A percentile compares a stretch with the other conserved stretches of the same genome.
phyloP scores from a whole-genome alignment of 2,797 vertebrate species.

The Enteromius radiatus region DNA sequence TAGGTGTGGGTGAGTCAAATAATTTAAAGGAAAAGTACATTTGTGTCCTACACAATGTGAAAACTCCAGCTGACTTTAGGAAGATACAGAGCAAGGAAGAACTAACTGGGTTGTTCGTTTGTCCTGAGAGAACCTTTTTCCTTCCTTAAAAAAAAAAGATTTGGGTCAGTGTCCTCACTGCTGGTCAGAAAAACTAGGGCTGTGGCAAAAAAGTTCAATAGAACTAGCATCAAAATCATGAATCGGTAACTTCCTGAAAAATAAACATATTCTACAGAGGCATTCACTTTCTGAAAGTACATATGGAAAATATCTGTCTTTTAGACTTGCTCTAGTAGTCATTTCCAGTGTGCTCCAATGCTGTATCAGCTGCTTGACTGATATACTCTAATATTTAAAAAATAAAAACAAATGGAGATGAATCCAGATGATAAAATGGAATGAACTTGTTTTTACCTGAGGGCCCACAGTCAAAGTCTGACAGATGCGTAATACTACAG shows the following conservation, averaged over 20 bases:
- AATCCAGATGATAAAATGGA: conserved; percentile 23
- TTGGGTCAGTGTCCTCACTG: conserved; percentile 39
- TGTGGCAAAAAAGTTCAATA: neutral
- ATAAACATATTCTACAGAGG: neutral
- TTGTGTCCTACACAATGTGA: neutral
- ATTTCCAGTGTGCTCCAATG: neutral
- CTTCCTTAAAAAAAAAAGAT: conserved; percentile 35
- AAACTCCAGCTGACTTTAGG: neutral
- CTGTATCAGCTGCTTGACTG: conserved; percentile 22
- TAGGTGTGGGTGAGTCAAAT: neutral
- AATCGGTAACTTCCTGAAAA: neutral
- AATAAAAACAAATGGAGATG: conserved; percentile 13
- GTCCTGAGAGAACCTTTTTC: conserved; percentile 6
- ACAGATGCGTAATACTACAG: conserved; percentile 53
- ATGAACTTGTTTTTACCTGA: conserved; percentile 56
- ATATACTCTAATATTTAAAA: conserved; percentile 9
- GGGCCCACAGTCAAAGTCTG: conserved; percentile 55
- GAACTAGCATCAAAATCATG: neutral
- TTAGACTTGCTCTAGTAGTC: neutral
- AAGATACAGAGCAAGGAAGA: neutral
- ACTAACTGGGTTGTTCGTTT: conserved; percentile 36
- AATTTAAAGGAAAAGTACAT: no score
- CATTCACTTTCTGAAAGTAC: neutral
- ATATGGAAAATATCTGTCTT: neutral
- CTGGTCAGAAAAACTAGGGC: conserved; percentile 31